Base-by-base conservation (phyloP, 1,140 invertebrate species). In the Parapsyche elsis region DNA sequence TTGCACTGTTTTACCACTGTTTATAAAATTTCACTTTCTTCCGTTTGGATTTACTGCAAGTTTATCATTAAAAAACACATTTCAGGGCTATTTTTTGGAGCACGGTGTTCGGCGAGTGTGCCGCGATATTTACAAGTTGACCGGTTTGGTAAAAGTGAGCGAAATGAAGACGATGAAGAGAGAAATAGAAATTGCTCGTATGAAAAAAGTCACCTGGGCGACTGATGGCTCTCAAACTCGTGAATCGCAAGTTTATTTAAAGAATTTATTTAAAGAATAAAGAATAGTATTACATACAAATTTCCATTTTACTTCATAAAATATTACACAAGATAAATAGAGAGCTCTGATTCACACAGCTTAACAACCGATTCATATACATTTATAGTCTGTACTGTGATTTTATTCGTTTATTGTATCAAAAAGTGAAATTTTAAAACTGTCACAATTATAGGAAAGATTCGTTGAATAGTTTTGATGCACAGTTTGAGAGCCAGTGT, bases 91-190 rank as follows among this genome's bases (percentile, higher is more conserved):
- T 4, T 38, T 38, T 38, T 38, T 38, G 30, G 30, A 38, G 30
- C 30, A 38, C 30, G 30, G 30, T 38, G 30, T 38, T 38, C 30
- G 30, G 30, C 7, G 30, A 38, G 30, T 38, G 30, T 67, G 64
- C 64, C 64, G 24, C 64, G 64, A 67, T 67, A 30, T 67, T 61
- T 67, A 30, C 23, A 21, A 57, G 73, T 59, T 77, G 75, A 77
- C 75, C 75, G 57, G 75, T 77, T 77, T 57, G 75, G 75, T 77
- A 77, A 77, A 77, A 77, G 75, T 77, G 75, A 77, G 75, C 75
- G 75, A 77, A 77, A 57, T 57, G 75, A n/a, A 77, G 59, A 77
- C 24, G 57, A 45, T n/a, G 57, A 21, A 45, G 57, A 76, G 75
- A 77, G 75, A 67, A 77, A 77, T 77, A 77, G 75, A 77, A 77